Evolutionary conservation across 2,888 invertebrate genomes (phyloP).

Genomic region (Agrotis exclamationis): DNA sequence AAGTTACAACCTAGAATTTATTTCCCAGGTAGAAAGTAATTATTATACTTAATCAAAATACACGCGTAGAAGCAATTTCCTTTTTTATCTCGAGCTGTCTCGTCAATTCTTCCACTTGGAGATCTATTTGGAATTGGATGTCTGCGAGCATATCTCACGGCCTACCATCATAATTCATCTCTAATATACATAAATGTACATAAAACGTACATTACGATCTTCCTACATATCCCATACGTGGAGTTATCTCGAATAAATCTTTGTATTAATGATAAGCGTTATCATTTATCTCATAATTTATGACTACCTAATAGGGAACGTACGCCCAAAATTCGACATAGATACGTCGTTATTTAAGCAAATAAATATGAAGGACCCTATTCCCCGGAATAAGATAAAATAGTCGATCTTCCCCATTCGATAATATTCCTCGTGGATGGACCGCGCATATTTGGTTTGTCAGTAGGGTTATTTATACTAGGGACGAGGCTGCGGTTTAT

Average conservation of each 20-base stretch:
- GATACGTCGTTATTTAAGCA: slow-evolving; percentile 58
- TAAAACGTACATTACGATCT: slow-evolving; percentile 62
- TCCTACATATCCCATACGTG: slow-evolving; percentile 56
- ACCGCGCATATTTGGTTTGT: slow-evolving; percentile 33
- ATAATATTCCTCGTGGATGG: slow-evolving; percentile 28
- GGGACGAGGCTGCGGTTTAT: slow-evolving; percentile 21
- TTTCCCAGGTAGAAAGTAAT: slow-evolving; percentile 9
- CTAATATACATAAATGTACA: slow-evolving; percentile 66
- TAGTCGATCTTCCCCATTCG: slow-evolving; percentile 35
- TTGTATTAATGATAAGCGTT: slow-evolving; percentile 67
- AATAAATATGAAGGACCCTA: slow-evolving; percentile 63
- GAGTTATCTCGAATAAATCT: slow-evolving; percentile 66
- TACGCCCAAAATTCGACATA: slow-evolving; percentile 47
- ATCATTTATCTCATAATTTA: slow-evolving; percentile 70
- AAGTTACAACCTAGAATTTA: slow-evolving; percentile 4
- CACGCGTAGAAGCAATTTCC: slow-evolving; percentile 25
- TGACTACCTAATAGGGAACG: slow-evolving; percentile 56
- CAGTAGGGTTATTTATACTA: slow-evolving; percentile 23
- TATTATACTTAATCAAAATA: slow-evolving; percentile 23
- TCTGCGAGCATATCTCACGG: slow-evolving; percentile 53
- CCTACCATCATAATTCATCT: slow-evolving; percentile 59
- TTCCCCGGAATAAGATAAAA: slow-evolving; percentile 49
- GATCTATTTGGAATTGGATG: slow-evolving; percentile 63
- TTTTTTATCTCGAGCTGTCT: slow-evolving; percentile 45
- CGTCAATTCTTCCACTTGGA: slow-evolving; percentile 62